Percentiles rank a stretch among this genome's conserved stretches.
These are phyloP conservation scores for Gavialis gangeticus DNA, from an alignment of 2,113 vertebrate genomes.

Conservation along the genomic window DNA sequence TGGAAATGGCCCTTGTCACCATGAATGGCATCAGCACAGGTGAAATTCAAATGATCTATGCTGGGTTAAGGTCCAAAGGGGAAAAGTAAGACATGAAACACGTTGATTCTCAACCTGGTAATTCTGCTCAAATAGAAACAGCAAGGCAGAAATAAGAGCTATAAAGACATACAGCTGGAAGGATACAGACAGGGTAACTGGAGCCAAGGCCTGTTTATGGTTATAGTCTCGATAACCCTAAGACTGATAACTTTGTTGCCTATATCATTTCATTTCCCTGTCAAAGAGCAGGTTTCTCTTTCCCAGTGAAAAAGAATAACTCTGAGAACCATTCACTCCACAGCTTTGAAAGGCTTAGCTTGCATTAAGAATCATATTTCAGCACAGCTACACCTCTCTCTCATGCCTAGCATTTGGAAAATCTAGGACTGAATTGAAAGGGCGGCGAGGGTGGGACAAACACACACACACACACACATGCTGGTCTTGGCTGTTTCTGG, in stretches of 20 bases:
- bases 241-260: conserved; percentile 18
- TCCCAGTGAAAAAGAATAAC: conserved; percentile 57
- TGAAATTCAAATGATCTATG: not conserved
- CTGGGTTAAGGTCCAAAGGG: not conserved
- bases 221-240: not conserved
- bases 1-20: not conserved
- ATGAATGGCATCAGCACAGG: not conserved
- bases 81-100: not conserved
- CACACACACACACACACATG: not conserved
- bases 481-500: conserved; percentile 35
- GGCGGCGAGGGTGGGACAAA: not conserved
- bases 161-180: not conserved
- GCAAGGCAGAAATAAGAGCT: not conserved
- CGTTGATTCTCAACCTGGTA: not conserved
- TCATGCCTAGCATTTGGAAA: conserved; percentile 44
- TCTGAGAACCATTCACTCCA: conserved; percentile 52
- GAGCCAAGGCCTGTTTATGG: conserved; percentile 26
- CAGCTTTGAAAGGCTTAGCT: conserved; percentile 12
- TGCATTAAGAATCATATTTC: conserved; percentile 49
- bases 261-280: conserved; percentile 22
- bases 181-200: not conserved
- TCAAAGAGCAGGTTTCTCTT: conserved; percentile 22
- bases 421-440: conserved; percentile 49
- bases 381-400: conserved; percentile 6
- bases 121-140: not conserved